Evolutionary conservation across 2,888 invertebrate species (phyloP), one percentile per base, ranked within the genome.

Genomic region (Tetramorium bicarinatum): DNA sequence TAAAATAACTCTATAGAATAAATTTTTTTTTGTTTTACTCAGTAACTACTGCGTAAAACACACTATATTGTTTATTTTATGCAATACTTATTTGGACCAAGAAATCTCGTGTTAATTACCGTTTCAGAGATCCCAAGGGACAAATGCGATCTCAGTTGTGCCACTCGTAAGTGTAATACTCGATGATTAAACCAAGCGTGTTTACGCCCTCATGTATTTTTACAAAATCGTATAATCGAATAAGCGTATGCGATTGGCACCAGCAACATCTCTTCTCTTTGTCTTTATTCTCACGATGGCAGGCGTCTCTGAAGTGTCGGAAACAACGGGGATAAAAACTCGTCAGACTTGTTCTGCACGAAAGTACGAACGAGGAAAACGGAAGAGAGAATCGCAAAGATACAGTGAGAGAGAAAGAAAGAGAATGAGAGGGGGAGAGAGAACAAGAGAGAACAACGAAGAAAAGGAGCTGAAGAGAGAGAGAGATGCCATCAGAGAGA

Each of bases 261-360:
- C 25, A 13, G 59, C 9, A 13, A 52, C 11, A 47, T 82, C 34
- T 64, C 11, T 6, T 76, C 47, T 71, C 59, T 79, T 79, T 79
- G 49, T 67, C 79, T 69, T 67, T 69, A 83, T 69, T 83, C 82
- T 83, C 79, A 79, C 79, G 67, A 83, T 79, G 21, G 56, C 59
- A 62, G 59, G 38, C 61, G 25, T 82, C 77, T 82, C 61, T 77
- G 18, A 49, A 77, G 77, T 82, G 47, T 82, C 66, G 69, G 66
- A 83, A 83, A 83, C 82, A 83, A 77, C 67, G 61, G 56, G 49
- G 82, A 67, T 77, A 67, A 79, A 52, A 83, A 83, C 80, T 71
- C 62, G 80, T 80, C 62, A 47, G 38, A 83, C 83, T 71, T 80
- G 83, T 83, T 79, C 21, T 52, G 41, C 15, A 25, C 38, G 13